Base-by-base conservation (phyloP, 2,888 invertebrate genomes). In the Drosophila percnosoma region DNA sequence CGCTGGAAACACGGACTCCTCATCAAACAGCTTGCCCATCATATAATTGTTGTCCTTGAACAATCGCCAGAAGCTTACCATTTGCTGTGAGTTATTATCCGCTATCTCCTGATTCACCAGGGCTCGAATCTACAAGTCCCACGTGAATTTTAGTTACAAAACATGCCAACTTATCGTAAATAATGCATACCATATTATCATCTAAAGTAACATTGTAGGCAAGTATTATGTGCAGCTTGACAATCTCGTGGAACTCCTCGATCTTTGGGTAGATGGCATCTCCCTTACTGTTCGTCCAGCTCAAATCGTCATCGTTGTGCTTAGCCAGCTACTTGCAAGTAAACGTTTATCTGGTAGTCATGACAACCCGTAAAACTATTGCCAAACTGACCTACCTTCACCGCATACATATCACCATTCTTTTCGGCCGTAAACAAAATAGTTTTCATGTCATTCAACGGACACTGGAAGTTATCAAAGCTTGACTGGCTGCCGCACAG, bases 1-100 rank as follows among this genome's bases (percentile, higher is more conserved):
- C 0, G 91, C 89, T 15, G 93, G 93, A 68, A 93, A 93, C 7
- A 93, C 72, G 15, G 90, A 91, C 48, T 93, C 93, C 59, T 93
- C 93, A 66, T 93, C 93, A 61, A 91, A 93, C 0, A 93, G 81
- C 68, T 93, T 93, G 54, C 92, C 90, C 91, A 93, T 92, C 92
- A 93, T 91, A 52, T 92, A 93, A 65, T 92, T 92, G 75, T 93
- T 92, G 73, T 93, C 92, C 63, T 91, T 92, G 68, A 92, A 93
- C 58, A 93, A 71, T 2, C 92, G 77, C 92, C 92, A 93, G 49
- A 92, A 91, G 61, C 92, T 92, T 0, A 91, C 72, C 91, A 93
- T 92, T 76, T 93, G 93, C 57, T 91, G 89, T 0, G 92, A 85
- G 78, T 91, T 91, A 40, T 92, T 90, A 54, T 90, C 84, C 13